Evolutionary conservation across 2,888 invertebrate genomes (phyloP).

Genomic region (Colletes collaris): DNA sequence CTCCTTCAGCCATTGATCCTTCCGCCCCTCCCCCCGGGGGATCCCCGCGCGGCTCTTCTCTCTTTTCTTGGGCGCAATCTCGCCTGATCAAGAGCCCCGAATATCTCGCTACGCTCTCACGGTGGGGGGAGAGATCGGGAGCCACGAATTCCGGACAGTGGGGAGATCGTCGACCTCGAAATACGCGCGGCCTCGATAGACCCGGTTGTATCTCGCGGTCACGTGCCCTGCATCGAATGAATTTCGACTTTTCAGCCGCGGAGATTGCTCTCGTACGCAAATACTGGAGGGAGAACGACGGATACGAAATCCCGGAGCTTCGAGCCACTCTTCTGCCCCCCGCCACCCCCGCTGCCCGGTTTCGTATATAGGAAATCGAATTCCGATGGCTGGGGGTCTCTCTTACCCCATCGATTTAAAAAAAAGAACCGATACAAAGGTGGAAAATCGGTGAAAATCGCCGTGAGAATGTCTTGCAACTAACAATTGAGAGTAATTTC

Average conservation of each 20-base stretch:
- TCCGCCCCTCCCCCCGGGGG: background rate
- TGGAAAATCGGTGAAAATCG: no score
- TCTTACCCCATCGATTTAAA: background rate
- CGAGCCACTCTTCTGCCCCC: background rate
- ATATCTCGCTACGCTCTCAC: slow-evolving; percentile 24
- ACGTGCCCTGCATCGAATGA: slow-evolving; percentile 24
- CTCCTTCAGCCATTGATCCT: slow-evolving; percentile 43
- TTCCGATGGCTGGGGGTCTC: background rate
- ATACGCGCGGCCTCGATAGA: slow-evolving; percentile 3
- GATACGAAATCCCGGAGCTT: slow-evolving; percentile 26
- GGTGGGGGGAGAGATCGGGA: background rate
- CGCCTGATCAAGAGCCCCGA: slow-evolving; percentile 38
- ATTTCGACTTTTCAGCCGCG: slow-evolving; percentile 23
- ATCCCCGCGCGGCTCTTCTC: background rate
- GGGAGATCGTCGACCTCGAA: slow-evolving; percentile 30
- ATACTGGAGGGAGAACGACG: background rate
- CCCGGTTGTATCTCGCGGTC: slow-evolving; percentile 15
- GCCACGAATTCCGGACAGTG: slow-evolving; percentile 6
- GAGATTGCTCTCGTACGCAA: slow-evolving; percentile 29
- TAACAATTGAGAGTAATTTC: no score
- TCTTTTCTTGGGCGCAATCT: slow-evolving; percentile 44
- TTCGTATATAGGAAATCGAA: slow-evolving; percentile 23
- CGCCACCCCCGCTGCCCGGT: background rate
- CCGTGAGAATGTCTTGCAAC: no score
- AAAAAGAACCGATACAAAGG: no score